Evolutionary conservation across 2,888 invertebrate genomes (phyloP).

Genomic region (Schrankia costaestrigalis): DNA sequence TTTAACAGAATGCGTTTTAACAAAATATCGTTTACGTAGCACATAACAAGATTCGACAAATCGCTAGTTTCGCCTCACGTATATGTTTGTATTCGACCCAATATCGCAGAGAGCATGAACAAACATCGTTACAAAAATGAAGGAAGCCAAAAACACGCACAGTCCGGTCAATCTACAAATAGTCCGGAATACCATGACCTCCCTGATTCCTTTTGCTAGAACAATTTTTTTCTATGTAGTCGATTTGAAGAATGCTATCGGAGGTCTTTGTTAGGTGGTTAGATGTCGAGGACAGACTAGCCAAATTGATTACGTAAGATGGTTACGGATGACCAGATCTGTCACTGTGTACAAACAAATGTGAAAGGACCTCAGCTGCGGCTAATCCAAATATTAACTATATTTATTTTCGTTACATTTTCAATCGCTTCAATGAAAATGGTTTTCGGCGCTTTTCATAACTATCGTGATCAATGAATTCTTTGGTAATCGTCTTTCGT

Average conservation of each 20-base stretch:
- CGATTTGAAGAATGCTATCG: not conserved
- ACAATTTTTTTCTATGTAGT: not conserved
- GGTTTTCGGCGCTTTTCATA: too few species aligned
- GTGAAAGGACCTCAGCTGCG: conserved; percentile 22
- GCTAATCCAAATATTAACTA: conserved; percentile 25
- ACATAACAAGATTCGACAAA: conserved; percentile 23
- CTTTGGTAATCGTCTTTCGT: too few species aligned
- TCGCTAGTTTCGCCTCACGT: conserved; percentile 14
- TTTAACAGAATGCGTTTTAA: too few species aligned
- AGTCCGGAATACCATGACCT: conserved; percentile 14
- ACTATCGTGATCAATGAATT: too few species aligned
- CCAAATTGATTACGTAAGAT: conserved; percentile 39
- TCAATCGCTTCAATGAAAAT: too few species aligned
- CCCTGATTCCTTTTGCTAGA: not conserved
- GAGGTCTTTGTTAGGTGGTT: conserved; percentile 13
- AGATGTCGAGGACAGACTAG: conserved; percentile 25
- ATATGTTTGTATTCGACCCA: conserved; percentile 25
- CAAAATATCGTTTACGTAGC: conserved; percentile 1
- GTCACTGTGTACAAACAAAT: conserved; percentile 33
- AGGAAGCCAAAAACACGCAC: conserved; percentile 33
- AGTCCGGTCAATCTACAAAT: conserved; percentile 30
- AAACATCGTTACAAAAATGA: conserved; percentile 37
- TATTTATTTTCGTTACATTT: conserved; percentile 12
- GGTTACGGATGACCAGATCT: conserved; percentile 36
- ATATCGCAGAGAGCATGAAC: conserved; percentile 26